These are phyloP conservation scores for Cosmopolites sordidus DNA, from an alignment of 2,888 invertebrate genomes.

Conservation along the genomic window DNA sequence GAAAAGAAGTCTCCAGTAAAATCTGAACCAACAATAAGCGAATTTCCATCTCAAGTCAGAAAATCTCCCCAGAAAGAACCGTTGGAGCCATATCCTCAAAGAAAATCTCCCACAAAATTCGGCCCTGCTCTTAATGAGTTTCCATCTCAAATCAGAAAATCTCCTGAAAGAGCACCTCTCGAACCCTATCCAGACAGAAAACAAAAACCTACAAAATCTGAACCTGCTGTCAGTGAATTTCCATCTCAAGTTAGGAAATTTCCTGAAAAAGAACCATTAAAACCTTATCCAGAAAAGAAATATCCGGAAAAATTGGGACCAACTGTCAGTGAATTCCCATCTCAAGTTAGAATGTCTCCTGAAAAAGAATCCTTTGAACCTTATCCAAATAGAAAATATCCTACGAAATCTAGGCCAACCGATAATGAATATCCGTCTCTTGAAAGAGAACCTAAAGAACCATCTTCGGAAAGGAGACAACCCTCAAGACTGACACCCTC, in stretches of 20 bases:
- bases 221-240: conserved; percentile 26
- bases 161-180: conserved; percentile 25
- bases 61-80: conserved; percentile 28
- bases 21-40: conserved; percentile 24
- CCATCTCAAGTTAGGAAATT: conserved; percentile 31
- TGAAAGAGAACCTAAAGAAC: conserved; percentile 20
- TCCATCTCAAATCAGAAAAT: conserved; percentile 29
- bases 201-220: conserved; percentile 17
- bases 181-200: conserved; percentile 17
- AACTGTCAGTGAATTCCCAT: conserved; percentile 28
- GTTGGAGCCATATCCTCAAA: conserved; percentile 27
- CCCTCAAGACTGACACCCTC: conserved; percentile 16
- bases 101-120: conserved; percentile 22
- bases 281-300: conserved; percentile 25
- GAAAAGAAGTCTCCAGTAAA: conserved; percentile 25
- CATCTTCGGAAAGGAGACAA: conserved; percentile 22
- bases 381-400: conserved; percentile 28
- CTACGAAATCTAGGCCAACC: conserved; percentile 18
- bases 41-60: conserved; percentile 32
- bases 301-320: conserved; percentile 23
- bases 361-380: conserved; percentile 29
- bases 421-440: conserved; percentile 29
- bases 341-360: conserved; percentile 35
- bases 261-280: conserved; percentile 27
- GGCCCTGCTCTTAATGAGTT: conserved; percentile 26